A percentile compares a stretch with the other conserved stretches of the same genome.
These are phyloP conservation scores for Cinclus mexicanus DNA, from an alignment of 2,113 vertebrate genomes.

Conservation along the genomic window DNA sequence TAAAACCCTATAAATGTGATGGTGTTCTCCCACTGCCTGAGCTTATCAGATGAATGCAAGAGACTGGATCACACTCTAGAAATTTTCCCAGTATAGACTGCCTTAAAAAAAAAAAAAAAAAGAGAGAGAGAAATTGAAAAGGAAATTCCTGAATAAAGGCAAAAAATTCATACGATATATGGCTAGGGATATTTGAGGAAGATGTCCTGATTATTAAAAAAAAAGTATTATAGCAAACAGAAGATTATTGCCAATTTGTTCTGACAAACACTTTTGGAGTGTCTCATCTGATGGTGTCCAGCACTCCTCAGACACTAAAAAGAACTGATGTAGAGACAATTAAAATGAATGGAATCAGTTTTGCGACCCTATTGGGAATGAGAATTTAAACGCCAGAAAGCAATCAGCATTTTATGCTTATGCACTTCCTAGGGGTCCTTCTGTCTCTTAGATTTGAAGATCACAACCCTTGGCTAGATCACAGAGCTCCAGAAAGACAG, in stretches of 20 bases:
- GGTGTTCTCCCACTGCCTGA: not conserved
- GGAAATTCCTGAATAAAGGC: slow-evolving; percentile 30
- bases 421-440: not conserved
- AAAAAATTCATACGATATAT: slow-evolving; percentile 28
- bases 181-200: slow-evolving; percentile 5
- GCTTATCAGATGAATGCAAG: not conserved
- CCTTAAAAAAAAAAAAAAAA: not conserved
- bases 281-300: not conserved
- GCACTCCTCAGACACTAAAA: not conserved
- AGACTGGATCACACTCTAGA: not conserved
- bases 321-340: not conserved
- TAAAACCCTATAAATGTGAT: not conserved
- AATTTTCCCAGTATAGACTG: not conserved
- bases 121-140: not conserved
- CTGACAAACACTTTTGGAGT: not conserved
- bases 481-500: not conserved
- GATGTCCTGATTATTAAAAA: not conserved
- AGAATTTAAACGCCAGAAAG: not conserved
- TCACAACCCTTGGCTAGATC: not conserved
- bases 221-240: not conserved
- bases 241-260: not conserved
- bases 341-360: slow-evolving; percentile 17
- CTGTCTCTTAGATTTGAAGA: not conserved
- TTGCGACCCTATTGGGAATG: not conserved
- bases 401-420: not conserved